Evolutionary conservation across 2,797 vertebrate genomes (phyloP).

Genomic region (Bovichtus diacanthus): DNA sequence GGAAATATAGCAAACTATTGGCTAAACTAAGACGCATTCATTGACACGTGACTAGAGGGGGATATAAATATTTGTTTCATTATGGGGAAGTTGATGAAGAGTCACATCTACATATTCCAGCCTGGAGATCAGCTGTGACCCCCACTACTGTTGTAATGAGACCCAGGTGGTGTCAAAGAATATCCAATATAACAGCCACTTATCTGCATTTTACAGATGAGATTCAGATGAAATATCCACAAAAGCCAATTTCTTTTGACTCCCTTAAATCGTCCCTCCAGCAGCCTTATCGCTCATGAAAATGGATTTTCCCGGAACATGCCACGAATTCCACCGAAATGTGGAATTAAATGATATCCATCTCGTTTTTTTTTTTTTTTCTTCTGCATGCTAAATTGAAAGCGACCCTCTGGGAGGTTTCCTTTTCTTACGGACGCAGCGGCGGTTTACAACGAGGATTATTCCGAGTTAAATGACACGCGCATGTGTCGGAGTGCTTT

Average conservation of each 20-base stretch:
- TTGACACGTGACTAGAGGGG: too few relatives aligned
- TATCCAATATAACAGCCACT: background rate
- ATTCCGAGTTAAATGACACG: background rate
- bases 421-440: too few relatives aligned
- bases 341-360: background rate
- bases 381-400: slow-evolving; percentile 6
- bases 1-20: too few relatives aligned
- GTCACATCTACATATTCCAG: background rate
- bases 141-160: background rate
- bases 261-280: background rate
- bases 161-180: background rate
- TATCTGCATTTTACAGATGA: background rate
- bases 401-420: background rate
- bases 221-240: slow-evolving; percentile 1
- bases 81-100: background rate
- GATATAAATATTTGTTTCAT: background rate
- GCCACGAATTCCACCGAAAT: slow-evolving; percentile 1
- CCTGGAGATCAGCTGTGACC: background rate
- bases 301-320: background rate
- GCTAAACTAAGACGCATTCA: too few relatives aligned
- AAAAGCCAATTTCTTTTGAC: background rate
- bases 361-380: background rate
- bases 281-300: background rate
- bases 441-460: background rate
- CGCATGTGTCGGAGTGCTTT: background rate